A percentile compares a stretch with the other conserved stretches of the same genome.
These are phyloP conservation scores for Redunca redunca DNA, from an alignment of 2,113 vertebrate genomes.

Conservation along the genomic window DNA sequence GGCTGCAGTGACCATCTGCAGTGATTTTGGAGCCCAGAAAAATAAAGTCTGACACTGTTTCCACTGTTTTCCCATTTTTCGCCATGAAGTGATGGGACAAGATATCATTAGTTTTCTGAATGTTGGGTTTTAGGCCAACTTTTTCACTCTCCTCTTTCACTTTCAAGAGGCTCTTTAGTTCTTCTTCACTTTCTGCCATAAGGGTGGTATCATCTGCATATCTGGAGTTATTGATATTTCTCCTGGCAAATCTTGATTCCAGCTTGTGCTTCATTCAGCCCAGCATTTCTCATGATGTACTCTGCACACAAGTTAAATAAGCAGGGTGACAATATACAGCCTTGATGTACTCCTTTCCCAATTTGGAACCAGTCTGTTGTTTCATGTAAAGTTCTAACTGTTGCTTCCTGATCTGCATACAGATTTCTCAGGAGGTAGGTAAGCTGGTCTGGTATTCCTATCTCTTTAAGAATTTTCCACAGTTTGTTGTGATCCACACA, in stretches of 20 bases:
- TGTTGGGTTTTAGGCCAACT: neutral
- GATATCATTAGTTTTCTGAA: neutral
- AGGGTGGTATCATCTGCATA: neutral
- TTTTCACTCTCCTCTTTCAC: neutral
- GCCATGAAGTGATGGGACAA: neutral
- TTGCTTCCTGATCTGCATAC: neutral
- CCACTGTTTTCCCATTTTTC: neutral
- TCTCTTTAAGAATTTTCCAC: neutral
- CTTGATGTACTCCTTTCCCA: accelerated
- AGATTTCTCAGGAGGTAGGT: neutral
- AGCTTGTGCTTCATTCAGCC: neutral
- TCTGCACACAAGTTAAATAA: neutral
- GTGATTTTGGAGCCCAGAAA: neutral
- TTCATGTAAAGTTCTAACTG: neutral
- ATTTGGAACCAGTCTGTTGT: neutral
- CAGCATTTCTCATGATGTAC: neutral
- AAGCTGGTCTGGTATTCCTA: neutral
- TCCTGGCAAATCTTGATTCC: too few relatives aligned
- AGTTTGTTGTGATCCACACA: neutral
- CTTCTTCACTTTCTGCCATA: neutral
- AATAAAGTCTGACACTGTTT: neutral
- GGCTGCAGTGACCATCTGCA: neutral
- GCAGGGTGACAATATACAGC: neutral
- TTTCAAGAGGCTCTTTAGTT: neutral
- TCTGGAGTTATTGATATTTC: neutral